phyloP scores from a whole-genome alignment of 2,797 vertebrate genomes.

The Novumbra hubbsi region DNA sequence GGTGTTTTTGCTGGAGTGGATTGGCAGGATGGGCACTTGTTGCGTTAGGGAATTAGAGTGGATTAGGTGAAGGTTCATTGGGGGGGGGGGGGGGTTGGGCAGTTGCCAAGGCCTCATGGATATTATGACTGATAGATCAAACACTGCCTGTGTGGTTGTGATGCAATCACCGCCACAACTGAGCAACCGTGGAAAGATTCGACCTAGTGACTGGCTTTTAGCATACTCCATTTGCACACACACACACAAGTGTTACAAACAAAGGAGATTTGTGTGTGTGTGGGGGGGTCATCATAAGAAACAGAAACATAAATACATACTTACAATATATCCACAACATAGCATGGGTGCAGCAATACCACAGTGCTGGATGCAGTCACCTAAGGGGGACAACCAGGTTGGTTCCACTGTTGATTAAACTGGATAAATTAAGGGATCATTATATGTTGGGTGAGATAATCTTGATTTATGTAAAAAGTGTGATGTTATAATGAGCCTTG shows the following conservation, averaged over 20 bases:
- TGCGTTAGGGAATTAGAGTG: not conserved
- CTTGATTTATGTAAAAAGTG: not conserved
- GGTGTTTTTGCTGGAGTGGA: not conserved
- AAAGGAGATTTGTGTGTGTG: too few species aligned
- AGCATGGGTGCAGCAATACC: not conserved
- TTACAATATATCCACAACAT: not conserved
- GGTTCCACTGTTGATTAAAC: not conserved
- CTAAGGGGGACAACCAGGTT: not conserved
- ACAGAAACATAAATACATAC: not conserved
- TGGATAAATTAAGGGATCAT: not conserved
- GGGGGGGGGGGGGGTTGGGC: not conserved
- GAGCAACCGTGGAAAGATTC: slow-evolving; percentile 6
- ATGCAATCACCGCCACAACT: slow-evolving; percentile 1
- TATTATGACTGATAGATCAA: not conserved
- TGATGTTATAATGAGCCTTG: not conserved
- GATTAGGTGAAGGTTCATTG: not conserved
- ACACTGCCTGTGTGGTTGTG: slow-evolving; percentile 6
- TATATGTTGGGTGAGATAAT: not conserved
- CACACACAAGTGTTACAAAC: not conserved
- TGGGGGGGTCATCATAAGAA: too few species aligned
- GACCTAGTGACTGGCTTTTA: slow-evolving; percentile 5
- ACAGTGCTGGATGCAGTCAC: not conserved
- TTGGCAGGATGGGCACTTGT: not conserved
- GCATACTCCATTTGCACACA: not conserved
- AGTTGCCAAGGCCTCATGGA: not conserved